Evolutionary conservation across 2,888 invertebrate species (phyloP).

Genomic region (Drosophila villosipedis): DNA sequence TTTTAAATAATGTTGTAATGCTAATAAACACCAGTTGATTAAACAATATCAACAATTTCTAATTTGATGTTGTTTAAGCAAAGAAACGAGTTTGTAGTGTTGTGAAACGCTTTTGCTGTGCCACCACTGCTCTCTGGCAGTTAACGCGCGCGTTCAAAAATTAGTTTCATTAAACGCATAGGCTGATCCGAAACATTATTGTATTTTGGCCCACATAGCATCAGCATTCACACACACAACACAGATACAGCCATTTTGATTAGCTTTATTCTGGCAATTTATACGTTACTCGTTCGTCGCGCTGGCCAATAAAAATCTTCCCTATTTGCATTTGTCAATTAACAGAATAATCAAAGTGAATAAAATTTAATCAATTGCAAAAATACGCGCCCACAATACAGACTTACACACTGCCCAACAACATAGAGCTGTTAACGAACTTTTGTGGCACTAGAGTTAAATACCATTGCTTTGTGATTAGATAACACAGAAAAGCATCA

Average conservation of each 20-base stretch:
- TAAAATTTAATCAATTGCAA: background rate
- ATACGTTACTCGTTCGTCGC: slow-evolving; percentile 24
- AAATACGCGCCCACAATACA: background rate
- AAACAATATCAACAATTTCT: background rate
- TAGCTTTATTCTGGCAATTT: slow-evolving; percentile 12
- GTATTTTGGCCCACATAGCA: slow-evolving; percentile 6
- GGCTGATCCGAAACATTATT: background rate
- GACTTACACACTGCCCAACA: slow-evolving; percentile 2
- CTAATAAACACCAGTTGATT: slow-evolving; percentile 31
- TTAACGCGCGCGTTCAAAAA: slow-evolving; percentile 9
- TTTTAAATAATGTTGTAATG: slow-evolving; percentile 28
- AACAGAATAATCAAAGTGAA: background rate
- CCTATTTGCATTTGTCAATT: slow-evolving; percentile 2
- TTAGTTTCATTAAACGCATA: background rate
- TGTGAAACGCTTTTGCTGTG: slow-evolving; percentile 20
- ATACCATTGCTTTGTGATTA: slow-evolving; percentile 42
- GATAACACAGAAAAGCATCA: slow-evolving; percentile 49
- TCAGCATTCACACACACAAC: slow-evolving; percentile 4
- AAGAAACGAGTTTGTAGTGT: slow-evolving; percentile 20
- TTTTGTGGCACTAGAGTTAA: slow-evolving; percentile 11
- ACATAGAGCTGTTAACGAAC: slow-evolving; percentile 4
- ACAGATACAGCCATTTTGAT: slow-evolving; percentile 53
- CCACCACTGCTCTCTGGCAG: background rate
- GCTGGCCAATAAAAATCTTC: background rate
- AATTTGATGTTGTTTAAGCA: background rate